phyloP scores from a whole-genome alignment of 2,113 vertebrate genomes.

The Tenebrosternarchus preto region DNA sequence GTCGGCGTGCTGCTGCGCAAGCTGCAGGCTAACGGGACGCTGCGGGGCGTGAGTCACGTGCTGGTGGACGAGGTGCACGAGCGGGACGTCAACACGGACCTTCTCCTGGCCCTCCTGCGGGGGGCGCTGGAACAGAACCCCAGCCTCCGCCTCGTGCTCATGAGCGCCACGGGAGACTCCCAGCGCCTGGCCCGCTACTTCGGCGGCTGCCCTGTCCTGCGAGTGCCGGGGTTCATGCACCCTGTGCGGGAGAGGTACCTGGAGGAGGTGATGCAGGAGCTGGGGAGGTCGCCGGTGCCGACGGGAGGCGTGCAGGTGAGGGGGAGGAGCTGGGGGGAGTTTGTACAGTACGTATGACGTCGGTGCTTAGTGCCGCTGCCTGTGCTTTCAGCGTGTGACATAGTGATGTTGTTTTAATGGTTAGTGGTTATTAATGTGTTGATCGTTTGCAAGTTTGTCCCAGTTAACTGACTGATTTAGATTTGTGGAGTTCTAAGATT shows the following conservation, averaged over 20 bases:
- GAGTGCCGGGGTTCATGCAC: conserved; percentile 94
- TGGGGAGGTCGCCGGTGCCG: conserved; percentile 64
- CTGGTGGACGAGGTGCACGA: conserved; percentile 97
- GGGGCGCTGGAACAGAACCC: conserved; percentile 81
- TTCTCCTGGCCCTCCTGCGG: conserved; percentile 90
- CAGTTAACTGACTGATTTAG: too few relatives aligned
- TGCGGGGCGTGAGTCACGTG: conserved; percentile 91
- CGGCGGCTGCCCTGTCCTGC: conserved; percentile 83
- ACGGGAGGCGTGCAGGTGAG: conserved; percentile 70
- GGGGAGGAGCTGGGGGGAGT: neutral
- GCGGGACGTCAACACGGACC: conserved; percentile 93
- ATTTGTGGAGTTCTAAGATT: too few relatives aligned
- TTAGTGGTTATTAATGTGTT: too few relatives aligned
- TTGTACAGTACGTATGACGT: too few relatives aligned
- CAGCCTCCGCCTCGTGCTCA: conserved; percentile 83
- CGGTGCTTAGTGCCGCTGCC: too few relatives aligned
- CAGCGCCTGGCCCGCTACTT: conserved; percentile 88
- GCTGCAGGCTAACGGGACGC: conserved; percentile 85
- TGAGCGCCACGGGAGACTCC: conserved; percentile 94
- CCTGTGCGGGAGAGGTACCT: conserved; percentile 88
- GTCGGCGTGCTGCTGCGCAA: conserved; percentile 92
- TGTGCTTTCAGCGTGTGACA: too few relatives aligned
- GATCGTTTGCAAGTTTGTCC: too few relatives aligned
- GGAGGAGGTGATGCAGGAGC: conserved; percentile 86
- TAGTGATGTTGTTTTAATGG: too few relatives aligned